These are phyloP conservation scores for Gymnothorax reevesii DNA, from an alignment of 2,797 vertebrate genomes.

Conservation along the genomic window DNA sequence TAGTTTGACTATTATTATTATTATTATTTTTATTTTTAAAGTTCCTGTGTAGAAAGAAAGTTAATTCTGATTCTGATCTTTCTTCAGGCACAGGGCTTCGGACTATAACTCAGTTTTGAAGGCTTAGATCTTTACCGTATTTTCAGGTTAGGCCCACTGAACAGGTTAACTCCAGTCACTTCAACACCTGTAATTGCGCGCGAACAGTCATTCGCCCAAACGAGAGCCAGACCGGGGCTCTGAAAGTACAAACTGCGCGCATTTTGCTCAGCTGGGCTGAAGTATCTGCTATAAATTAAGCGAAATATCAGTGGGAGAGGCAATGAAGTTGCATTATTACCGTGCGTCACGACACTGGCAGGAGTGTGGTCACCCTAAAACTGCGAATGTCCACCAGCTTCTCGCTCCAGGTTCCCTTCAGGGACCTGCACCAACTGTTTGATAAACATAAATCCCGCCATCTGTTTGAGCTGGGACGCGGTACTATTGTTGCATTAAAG, in stretches of 20 bases:
- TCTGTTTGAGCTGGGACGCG: conserved; percentile 69
- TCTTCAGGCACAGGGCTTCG: background rate
- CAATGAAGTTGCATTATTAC: background rate
- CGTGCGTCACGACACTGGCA: conserved; percentile 45
- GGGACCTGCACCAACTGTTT: conserved; percentile 71
- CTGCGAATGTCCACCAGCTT: conserved; percentile 63
- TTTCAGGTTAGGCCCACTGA: too few relatives aligned
- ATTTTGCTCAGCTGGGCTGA: background rate
- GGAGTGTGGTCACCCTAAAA: conserved; percentile 66
- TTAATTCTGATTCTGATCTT: background rate
- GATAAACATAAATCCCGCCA: conserved; percentile 79
- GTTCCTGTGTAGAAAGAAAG: background rate
- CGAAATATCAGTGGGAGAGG: background rate
- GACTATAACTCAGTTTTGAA: too few relatives aligned
- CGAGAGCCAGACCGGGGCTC: conserved; percentile 42
- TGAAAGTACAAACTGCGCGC: background rate
- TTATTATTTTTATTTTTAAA: too few relatives aligned
- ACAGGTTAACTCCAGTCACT: too few relatives aligned
- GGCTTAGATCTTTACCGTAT: too few relatives aligned
- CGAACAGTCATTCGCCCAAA: conserved; percentile 14
- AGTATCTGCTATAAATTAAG: background rate
- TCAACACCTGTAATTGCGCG: too few relatives aligned
- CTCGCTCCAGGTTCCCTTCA: conserved; percentile 62
- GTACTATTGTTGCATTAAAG: conserved; percentile 53
- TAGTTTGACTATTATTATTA: background rate